Conservation (phyloP, 2,888 invertebrate genomes). For the Allolobophora icterica region DNA sequence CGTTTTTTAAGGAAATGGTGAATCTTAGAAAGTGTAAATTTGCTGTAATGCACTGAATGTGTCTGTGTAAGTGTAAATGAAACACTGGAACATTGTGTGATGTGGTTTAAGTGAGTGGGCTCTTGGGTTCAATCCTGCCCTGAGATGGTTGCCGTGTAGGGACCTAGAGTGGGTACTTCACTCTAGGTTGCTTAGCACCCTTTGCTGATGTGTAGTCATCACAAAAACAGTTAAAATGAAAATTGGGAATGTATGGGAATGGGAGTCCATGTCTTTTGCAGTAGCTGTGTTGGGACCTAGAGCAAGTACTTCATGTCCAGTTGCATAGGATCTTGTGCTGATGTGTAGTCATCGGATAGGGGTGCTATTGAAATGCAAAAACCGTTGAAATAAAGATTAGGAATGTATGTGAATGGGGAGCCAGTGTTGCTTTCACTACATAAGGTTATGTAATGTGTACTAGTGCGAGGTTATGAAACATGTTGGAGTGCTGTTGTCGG, state of each 20-base stretch:
- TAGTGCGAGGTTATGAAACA: not conserved
- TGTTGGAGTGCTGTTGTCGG: not conserved
- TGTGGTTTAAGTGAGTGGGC: not conserved
- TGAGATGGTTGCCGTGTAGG: not conserved
- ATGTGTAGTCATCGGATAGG: not conserved
- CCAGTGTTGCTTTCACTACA: not conserved
- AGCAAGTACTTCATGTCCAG: no score
- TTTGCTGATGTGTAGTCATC: no score
- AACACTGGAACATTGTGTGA: not conserved
- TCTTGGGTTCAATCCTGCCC: not conserved
- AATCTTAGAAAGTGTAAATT: not conserved
- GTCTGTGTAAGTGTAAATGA: not conserved
- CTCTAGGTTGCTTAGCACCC: no score
- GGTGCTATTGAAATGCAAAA: no score
- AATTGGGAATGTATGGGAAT: no score
- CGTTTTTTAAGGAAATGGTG: not conserved
- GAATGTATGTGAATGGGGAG: not conserved
- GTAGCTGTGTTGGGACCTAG: no score
- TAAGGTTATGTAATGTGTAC: not conserved
- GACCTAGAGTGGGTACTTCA: not conserved
- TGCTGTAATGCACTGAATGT: not conserved
- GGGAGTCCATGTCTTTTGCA: no score
- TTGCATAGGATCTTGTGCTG: not conserved
- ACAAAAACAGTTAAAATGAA: no score
- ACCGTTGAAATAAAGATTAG: no score